These are phyloP conservation scores for Oryzias woworae DNA, from an alignment of 2,113 vertebrate genomes.

Conservation along the genomic window DNA sequence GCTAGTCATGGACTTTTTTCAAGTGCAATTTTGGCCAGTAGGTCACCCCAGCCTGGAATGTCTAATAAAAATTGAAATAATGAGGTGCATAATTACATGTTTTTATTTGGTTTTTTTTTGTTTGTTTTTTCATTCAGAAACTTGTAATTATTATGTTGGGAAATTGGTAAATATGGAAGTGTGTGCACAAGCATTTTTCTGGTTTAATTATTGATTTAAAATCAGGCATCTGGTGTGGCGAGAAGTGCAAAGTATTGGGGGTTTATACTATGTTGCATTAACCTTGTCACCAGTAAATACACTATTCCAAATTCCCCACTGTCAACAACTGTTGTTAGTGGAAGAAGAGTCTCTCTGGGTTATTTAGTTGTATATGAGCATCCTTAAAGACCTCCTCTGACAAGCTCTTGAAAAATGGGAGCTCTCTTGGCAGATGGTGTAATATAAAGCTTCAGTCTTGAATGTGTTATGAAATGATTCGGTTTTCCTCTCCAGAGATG, in stretches of 20 bases:
- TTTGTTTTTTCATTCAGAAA: constrained; percentile 46
- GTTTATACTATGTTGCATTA: constrained; percentile 54
- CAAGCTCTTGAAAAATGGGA: constrained; percentile 63
- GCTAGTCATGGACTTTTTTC: constrained; percentile 46
- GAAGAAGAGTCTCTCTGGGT: constrained; percentile 56
- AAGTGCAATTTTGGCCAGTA: constrained; percentile 43
- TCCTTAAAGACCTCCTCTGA: constrained; percentile 71
- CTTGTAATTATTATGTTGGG: constrained; percentile 27
- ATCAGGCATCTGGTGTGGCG: constrained; percentile 7
- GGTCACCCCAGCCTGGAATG: constrained; percentile 42
- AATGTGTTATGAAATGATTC: constrained; percentile 77
- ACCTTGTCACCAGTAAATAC: constrained; percentile 50
- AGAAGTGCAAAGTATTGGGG: constrained; percentile 26
- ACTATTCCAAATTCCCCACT: constrained; percentile 50
- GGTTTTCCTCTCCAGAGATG: constrained; percentile 58
- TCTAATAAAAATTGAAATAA: constrained; percentile 64
- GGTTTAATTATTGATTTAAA: constrained; percentile 11
- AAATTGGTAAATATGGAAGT: constrained; percentile 20
- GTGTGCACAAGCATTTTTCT: constrained; percentile 15
- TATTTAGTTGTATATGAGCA: constrained; percentile 51
- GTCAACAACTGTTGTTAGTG: constrained; percentile 63
- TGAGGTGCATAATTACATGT: constrained; percentile 50
- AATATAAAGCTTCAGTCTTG: constrained; percentile 75
- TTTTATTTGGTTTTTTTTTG: constrained; percentile 41
- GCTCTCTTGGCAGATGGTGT: constrained; percentile 63